These are phyloP conservation scores for Ctena decussata DNA, from an alignment of 2,888 invertebrate genomes.

Conservation along the genomic window DNA sequence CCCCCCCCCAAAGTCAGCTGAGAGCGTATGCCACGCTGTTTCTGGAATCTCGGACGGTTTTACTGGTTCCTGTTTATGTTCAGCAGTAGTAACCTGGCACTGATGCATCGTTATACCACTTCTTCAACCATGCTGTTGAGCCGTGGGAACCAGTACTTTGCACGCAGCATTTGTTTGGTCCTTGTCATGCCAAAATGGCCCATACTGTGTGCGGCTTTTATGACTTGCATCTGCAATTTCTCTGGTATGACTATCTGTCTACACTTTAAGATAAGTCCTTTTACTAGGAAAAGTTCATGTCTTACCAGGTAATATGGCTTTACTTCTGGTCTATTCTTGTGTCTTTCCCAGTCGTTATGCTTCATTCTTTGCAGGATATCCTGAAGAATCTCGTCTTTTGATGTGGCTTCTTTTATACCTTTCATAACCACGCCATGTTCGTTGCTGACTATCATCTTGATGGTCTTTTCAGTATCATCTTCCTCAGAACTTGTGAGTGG, in stretches of 20 bases:
- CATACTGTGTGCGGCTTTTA: conserved; percentile 25
- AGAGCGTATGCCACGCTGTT: conserved; percentile 23
- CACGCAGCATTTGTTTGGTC: no score
- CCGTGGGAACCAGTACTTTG: no score
- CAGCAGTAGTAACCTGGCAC: conserved; percentile 38
- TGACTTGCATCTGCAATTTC: conserved; percentile 16
- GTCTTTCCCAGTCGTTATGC: no score
- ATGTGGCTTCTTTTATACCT: background rate
- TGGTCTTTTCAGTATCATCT: no score
- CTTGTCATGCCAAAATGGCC: no score
- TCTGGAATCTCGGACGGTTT: conserved; percentile 25
- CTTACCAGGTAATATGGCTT: conserved; percentile 3
- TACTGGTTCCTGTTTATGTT: no score
- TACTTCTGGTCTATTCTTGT: no score
- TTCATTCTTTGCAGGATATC: no score
- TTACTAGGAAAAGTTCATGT: conserved; percentile 11
- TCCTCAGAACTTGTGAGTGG: conserved; percentile 11
- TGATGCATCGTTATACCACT: conserved; percentile 35
- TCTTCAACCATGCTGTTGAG: no score
- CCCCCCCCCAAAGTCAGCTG: conserved; percentile 32
- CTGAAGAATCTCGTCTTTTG: background rate
- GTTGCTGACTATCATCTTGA: no score
- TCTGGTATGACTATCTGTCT: conserved; percentile 22
- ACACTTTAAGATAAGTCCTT: conserved; percentile 16
- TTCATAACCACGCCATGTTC: background rate